Conservation (phyloP, 1,140 invertebrate species). For the Drosophila kurseongensis region DNA sequence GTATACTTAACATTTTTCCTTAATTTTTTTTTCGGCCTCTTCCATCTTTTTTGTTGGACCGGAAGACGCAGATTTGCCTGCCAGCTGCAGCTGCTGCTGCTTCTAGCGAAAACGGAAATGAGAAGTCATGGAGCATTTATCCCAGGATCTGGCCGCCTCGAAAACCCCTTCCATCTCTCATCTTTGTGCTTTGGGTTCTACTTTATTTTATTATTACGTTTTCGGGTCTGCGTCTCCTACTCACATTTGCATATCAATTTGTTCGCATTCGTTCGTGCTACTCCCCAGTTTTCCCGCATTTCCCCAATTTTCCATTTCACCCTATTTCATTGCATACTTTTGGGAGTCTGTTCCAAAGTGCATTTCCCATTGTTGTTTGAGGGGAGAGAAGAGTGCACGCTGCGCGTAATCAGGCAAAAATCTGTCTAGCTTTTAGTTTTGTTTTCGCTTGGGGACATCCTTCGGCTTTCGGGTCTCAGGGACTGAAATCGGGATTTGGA, state of each 20-base stretch:
- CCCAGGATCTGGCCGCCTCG: conserved; percentile 44
- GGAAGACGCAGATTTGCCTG: conserved; percentile 65
- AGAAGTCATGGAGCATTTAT: conserved; percentile 66
- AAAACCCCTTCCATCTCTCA: conserved; percentile 1
- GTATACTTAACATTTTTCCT: conserved; percentile 61
- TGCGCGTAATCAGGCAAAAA: conserved; percentile 59
- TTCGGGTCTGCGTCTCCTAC: conserved; percentile 21
- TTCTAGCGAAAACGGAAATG: conserved; percentile 58
- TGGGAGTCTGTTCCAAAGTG: conserved; percentile 51
- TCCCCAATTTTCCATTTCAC: conserved; percentile 8
- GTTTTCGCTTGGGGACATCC: conserved; percentile 20
- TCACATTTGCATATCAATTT: conserved; percentile 81
- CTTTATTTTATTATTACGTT: conserved; percentile 70
- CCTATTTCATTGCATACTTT: conserved; percentile 59
- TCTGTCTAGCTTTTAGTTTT: conserved; percentile 55
- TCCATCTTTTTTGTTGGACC: conserved; percentile 38
- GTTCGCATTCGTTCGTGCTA: conserved; percentile 69
- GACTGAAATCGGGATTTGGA: conserved; percentile 6
- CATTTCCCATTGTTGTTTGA: conserved; percentile 39
- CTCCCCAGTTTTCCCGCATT: conserved; percentile 12
- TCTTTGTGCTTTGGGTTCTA: conserved; percentile 24
- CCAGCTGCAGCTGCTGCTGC: conserved; percentile 67
- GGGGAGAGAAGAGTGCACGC: background rate
- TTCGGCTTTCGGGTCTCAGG: conserved; percentile 14
- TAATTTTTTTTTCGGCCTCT: conserved; percentile 24